Base-by-base conservation (phyloP, 2,113 vertebrate genomes). In the Hypomesus transpacificus region DNA sequence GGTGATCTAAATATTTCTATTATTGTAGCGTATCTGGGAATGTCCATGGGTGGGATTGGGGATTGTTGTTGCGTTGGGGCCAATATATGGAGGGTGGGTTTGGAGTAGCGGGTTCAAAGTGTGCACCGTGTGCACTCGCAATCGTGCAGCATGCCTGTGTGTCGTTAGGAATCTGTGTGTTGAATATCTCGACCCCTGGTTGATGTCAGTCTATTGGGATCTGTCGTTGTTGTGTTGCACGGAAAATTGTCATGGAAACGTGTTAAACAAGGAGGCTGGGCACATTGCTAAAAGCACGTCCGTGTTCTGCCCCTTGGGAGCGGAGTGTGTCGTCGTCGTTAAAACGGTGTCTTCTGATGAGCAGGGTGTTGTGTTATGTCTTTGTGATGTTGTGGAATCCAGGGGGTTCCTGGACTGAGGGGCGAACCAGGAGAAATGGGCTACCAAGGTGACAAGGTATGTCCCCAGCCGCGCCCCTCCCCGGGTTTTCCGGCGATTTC, bases 1-100 rank as follows among this genome's bases (percentile, higher is more conserved):
- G 97, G 97, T 99, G 97, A 99, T 95, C 94, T 98, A 95, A 98
- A 94, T 96, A 93, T 95, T 98, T 95, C 87, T 85, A 89, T 96
- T 96, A 92, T 94, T 90, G 89, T 82, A 92, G 87, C 89, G 85
- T 87, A 85, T 86, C 64, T 82, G 68, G 82, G 54, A 66, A 74
- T 71, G 16, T 86, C 69, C 4, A 76, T 46, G 39, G 7, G 11
- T 7, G 39, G 39, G 39, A 6, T 46, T 46, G 39, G 11, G 22
- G 75, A 7, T 5, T 31, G 59, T 9, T 24, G 60, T 16, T 3
- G 3, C 39, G 4, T 1, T 66, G 51, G 71, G 73, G 52, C 22
- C 60, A 68, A 3, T 18, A 26, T 24, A 31, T 22, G 14, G 66
- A 54, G 66, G 31, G 31, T 20, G 63, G 63, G 63, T 46, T 26